Evolutionary conservation across 1,140 invertebrate genomes (phyloP).

Genomic region (Danaus melanippus): DNA sequence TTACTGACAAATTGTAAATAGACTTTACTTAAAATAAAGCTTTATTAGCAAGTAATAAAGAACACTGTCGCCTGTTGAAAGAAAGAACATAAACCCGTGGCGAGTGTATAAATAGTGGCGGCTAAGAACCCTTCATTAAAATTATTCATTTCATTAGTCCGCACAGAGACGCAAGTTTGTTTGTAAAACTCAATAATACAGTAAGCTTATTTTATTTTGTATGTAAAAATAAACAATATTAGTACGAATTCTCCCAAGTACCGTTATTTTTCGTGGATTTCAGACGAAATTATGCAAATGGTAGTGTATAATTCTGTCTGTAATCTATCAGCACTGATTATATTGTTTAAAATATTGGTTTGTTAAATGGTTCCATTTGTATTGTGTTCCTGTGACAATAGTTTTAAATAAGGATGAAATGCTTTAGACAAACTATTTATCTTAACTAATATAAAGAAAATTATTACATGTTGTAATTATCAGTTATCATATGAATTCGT

Average conservation of each 20-base stretch:
- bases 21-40: conserved; percentile 4
- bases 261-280: conserved; percentile 21
- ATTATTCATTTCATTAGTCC: conserved; percentile 36
- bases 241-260: conserved; percentile 18
- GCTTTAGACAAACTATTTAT: too few species aligned
- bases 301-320: conserved; percentile 11
- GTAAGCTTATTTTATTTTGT: conserved; percentile 32
- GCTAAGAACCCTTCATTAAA: conserved; percentile 33
- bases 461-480: too few species aligned
- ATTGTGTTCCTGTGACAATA: too few species aligned
- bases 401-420: too few species aligned
- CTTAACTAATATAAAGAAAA: too few species aligned
- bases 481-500: too few species aligned
- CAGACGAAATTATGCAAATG: conserved; percentile 25
- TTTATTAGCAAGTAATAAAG: conserved; percentile 2
- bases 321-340: conserved; percentile 9
- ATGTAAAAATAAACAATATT: conserved; percentile 28
- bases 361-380: conserved; percentile 5
- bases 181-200: conserved; percentile 33
- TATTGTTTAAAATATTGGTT: conserved; percentile 8
- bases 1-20: conserved; percentile 4
- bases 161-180: conserved; percentile 31
- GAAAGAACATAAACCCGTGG: conserved; percentile 14
- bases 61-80: conserved; percentile 1
- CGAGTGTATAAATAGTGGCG: conserved; percentile 26